phyloP scores from a whole-genome alignment of 2,888 invertebrate species.

The Mermis nigrescens region DNA sequence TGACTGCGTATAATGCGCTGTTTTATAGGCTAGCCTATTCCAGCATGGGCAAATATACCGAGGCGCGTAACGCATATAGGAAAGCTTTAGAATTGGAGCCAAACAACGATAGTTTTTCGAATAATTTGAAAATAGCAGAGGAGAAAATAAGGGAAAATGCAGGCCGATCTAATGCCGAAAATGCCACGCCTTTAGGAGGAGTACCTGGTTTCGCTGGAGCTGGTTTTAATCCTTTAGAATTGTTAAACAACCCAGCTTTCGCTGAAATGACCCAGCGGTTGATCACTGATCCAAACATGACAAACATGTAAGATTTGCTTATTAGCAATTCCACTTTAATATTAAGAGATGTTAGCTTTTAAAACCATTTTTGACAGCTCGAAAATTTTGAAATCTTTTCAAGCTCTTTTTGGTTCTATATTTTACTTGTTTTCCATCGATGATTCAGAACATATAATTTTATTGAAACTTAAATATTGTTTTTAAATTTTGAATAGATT shows the following conservation, averaged over 20 bases:
- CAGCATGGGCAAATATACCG: conserved; percentile 56
- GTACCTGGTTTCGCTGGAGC: conserved; percentile 3
- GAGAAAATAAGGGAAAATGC: conserved; percentile 38
- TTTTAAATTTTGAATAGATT: too few relatives aligned
- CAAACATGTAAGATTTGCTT: conserved; percentile 36
- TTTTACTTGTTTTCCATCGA: too few relatives aligned
- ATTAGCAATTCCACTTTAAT: too few relatives aligned
- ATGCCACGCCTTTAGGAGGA: conserved; percentile 9
- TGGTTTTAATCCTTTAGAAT: conserved; percentile 33
- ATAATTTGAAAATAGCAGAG: conserved; percentile 63
- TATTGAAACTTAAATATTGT: too few relatives aligned
- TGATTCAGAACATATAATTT: too few relatives aligned
- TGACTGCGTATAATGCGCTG: too few relatives aligned
- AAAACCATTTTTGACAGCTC: too few relatives aligned
- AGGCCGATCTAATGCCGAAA: background rate
- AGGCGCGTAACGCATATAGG: conserved; percentile 65
- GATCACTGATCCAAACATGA: conserved; percentile 63
- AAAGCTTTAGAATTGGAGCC: conserved; percentile 77
- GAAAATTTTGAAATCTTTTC: too few relatives aligned
- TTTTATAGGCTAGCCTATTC: conserved; percentile 63
- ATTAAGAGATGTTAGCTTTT: too few relatives aligned
- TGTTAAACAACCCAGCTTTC: conserved; percentile 58
- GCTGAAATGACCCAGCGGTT: conserved; percentile 65
- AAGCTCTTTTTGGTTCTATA: too few relatives aligned
- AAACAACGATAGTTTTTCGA: conserved; percentile 66